These are phyloP conservation scores for Napeogenes sylphis DNA, from an alignment of 2,888 invertebrate genomes.

Conservation along the genomic window DNA sequence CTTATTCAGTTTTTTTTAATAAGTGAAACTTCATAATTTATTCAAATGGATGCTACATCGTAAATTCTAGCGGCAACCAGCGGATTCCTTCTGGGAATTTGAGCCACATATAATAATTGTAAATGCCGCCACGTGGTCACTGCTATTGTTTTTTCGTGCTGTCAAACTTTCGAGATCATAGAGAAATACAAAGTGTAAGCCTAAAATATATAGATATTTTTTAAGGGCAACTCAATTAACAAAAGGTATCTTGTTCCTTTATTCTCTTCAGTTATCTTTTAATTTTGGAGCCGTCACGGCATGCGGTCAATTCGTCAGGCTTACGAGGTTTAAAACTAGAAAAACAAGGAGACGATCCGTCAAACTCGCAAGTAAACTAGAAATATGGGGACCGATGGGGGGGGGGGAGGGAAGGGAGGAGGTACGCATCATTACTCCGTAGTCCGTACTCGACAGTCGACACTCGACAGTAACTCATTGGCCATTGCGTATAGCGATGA, in stretches of 20 bases:
- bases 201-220: not conserved
- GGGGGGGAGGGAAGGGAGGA: constrained; percentile 29
- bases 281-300: constrained; percentile 46
- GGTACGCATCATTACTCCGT: constrained; percentile 54
- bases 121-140: not conserved
- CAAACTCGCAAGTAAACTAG: constrained; percentile 14
- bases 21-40: constrained; percentile 1
- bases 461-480: constrained; percentile 46
- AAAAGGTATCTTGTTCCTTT: constrained; percentile 4
- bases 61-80: constrained; percentile 20
- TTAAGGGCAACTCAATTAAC: not conserved
- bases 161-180: not conserved
- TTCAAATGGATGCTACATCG: constrained; percentile 17
- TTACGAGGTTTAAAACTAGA: constrained; percentile 42
- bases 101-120: not conserved
- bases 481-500: constrained; percentile 28
- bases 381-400: constrained; percentile 23
- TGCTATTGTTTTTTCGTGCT: not conserved
- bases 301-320: constrained; percentile 60
- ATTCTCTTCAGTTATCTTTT: not conserved
- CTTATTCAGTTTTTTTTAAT: not conserved
- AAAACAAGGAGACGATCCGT: constrained; percentile 30
- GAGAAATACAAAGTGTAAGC: not conserved
- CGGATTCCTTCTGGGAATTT: constrained; percentile 20
- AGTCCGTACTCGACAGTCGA: constrained; percentile 47